Evolutionary conservation across 2,113 vertebrate species (phyloP).

Genomic region (Pelmatolapia mariae): DNA sequence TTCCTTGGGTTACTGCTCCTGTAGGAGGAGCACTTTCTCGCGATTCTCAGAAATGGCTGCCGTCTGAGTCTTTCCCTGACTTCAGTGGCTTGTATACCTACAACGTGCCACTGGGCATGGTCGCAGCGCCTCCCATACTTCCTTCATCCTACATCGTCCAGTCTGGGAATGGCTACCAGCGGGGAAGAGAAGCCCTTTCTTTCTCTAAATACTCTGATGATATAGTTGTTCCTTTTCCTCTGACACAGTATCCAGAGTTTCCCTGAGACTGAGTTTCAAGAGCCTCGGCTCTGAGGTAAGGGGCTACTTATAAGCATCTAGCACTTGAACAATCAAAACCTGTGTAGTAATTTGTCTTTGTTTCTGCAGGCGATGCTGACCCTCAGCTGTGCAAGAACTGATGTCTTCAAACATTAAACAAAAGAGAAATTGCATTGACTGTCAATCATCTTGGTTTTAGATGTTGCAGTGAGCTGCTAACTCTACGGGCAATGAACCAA

Average conservation of each 20-base stretch:
- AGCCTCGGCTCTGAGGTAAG: fast-evolving
- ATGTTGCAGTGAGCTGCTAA: background rate
- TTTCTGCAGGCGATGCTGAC: background rate
- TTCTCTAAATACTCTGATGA: background rate
- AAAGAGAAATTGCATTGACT: background rate
- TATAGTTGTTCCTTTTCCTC: background rate
- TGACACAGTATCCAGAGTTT: background rate
- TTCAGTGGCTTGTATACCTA: background rate
- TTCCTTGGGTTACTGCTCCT: background rate
- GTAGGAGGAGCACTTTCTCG: too few species aligned
- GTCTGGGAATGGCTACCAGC: background rate
- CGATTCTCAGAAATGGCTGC: background rate
- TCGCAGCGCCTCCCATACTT: background rate
- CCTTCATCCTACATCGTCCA: background rate
- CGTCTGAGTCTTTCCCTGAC: fast-evolving
- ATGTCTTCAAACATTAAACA: background rate
- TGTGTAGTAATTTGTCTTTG: background rate
- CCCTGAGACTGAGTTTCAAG: background rate
- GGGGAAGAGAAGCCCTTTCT: background rate
- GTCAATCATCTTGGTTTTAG: background rate
- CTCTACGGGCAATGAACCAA: background rate
- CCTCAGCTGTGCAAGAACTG: background rate
- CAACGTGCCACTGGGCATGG: background rate
- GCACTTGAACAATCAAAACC: background rate
- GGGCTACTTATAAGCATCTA: background rate